These are phyloP conservation scores for Abrostola triplasia DNA, from an alignment of 2,888 invertebrate species.

Conservation along the genomic window DNA sequence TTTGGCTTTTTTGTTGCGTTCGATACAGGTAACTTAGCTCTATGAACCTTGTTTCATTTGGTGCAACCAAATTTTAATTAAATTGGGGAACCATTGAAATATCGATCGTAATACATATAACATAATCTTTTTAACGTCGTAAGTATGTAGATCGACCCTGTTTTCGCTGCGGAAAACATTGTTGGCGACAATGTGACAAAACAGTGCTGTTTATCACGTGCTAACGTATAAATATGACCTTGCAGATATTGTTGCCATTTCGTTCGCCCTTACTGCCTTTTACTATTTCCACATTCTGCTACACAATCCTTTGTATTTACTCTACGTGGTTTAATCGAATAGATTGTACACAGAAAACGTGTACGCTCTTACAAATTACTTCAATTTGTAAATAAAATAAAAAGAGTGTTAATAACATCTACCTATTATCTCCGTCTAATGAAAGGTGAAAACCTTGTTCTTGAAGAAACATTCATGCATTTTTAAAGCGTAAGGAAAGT, in stretches of 20 bases:
- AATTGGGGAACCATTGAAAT: too few species aligned
- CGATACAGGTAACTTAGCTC: too few species aligned
- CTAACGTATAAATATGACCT: slow-evolving; percentile 40
- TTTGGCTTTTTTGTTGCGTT: too few species aligned
- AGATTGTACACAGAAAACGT: neutral
- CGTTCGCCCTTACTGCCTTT: slow-evolving; percentile 32
- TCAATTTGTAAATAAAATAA: too few species aligned
- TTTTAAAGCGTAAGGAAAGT: slow-evolving; percentile 28
- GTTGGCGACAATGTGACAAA: slow-evolving; percentile 37
- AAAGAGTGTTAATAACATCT: neutral
- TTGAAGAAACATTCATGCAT: slow-evolving; percentile 38
- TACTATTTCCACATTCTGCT: slow-evolving; percentile 32
- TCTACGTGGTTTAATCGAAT: slow-evolving; percentile 10
- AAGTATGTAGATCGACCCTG: slow-evolving; percentile 27
- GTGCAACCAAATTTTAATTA: too few species aligned
- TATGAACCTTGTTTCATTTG: too few species aligned
- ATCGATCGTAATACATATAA: too few species aligned
- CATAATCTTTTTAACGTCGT: slow-evolving; percentile 5
- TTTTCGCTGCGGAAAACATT: slow-evolving; percentile 12
- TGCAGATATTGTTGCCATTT: slow-evolving; percentile 34
- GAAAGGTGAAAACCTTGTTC: slow-evolving; percentile 16
- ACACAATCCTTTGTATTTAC: slow-evolving; percentile 25
- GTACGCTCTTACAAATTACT: neutral
- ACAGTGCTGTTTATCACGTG: slow-evolving; percentile 27
- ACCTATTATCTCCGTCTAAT: slow-evolving; percentile 17